Evolutionary conservation across 2,797 vertebrate genomes (phyloP).

Genomic region (Rhincodon typus): DNA sequence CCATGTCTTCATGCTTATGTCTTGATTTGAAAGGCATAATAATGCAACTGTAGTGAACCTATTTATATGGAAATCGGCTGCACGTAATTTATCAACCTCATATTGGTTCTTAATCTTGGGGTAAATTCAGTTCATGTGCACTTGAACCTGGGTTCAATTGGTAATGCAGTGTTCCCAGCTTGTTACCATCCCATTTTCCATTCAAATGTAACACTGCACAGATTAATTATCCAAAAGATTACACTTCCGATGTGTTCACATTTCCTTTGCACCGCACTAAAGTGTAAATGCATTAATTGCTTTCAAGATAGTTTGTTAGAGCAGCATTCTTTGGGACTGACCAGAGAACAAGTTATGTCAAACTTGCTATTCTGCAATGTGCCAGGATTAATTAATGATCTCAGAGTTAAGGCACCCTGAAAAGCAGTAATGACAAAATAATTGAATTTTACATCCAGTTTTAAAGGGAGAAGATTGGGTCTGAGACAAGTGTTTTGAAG

Average conservation of each 20-base stretch:
- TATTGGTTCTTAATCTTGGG: background rate
- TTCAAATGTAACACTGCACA: background rate
- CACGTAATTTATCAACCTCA: background rate
- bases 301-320: too few relatives aligned
- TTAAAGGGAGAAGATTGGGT: too few relatives aligned
- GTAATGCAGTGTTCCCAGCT: background rate
- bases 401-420: too few relatives aligned
- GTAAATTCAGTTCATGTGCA: background rate
- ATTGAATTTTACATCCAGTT: too few relatives aligned
- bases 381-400: too few relatives aligned
- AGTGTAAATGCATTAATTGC: too few relatives aligned
- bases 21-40: background rate
- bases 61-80: constrained; percentile 20
- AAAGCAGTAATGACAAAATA: too few relatives aligned
- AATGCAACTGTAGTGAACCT: background rate
- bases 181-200: background rate
- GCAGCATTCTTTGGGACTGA: too few relatives aligned
- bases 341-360: too few relatives aligned
- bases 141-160: background rate
- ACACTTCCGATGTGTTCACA: background rate
- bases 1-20: background rate
- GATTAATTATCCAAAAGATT: background rate
- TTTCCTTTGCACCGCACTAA: too few relatives aligned
- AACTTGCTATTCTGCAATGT: too few relatives aligned
- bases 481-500: too few relatives aligned